Percentiles rank a stretch among this genome's conserved stretches.
phyloP scores from a whole-genome alignment of 2,888 invertebrate genomes.

The Coenonympha arcania region DNA sequence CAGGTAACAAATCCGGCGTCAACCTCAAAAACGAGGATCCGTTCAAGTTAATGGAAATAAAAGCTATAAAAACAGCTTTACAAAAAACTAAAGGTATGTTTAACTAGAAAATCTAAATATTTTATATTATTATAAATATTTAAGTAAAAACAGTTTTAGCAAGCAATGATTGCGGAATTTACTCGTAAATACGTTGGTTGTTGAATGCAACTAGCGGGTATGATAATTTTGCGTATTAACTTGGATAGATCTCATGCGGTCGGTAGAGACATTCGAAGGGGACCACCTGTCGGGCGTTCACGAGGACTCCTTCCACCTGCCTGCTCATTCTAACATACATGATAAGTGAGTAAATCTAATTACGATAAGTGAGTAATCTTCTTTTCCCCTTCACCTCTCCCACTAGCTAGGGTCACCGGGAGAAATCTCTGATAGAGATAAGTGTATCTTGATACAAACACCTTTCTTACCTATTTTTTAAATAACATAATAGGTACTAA shows the following conservation, averaged over 20 bases:
- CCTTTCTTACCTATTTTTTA: too few relatives aligned
- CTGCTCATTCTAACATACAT: conserved; percentile 59
- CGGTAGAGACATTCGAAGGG: conserved; percentile 62
- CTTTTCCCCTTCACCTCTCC: too few relatives aligned
- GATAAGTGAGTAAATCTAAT: conserved; percentile 61
- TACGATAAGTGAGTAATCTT: too few relatives aligned
- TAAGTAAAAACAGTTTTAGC: too few relatives aligned
- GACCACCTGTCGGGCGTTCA: conserved; percentile 49
- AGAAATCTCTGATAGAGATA: too few relatives aligned
- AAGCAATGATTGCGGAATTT: too few relatives aligned
- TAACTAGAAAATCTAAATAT: too few relatives aligned
- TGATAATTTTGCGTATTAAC: not conserved
- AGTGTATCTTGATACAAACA: too few relatives aligned
- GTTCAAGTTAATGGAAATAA: conserved; percentile 68
- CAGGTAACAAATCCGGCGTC: conserved; percentile 54
- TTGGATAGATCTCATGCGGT: conserved; percentile 56
- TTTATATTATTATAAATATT: too few relatives aligned
- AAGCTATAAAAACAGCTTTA: conserved; percentile 64
- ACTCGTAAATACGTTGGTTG: not conserved
- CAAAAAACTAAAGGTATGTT: conserved; percentile 62
- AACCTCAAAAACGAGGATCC: conserved; percentile 68
- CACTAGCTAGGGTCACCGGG: too few relatives aligned
- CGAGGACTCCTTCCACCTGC: conserved; percentile 56
- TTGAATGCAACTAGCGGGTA: not conserved
- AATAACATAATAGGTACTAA: too few relatives aligned